Evolutionary conservation across 2,113 vertebrate genomes (phyloP), one percentile per base, ranked within the genome.

Genomic region (Hippocampus mohnikei): DNA sequence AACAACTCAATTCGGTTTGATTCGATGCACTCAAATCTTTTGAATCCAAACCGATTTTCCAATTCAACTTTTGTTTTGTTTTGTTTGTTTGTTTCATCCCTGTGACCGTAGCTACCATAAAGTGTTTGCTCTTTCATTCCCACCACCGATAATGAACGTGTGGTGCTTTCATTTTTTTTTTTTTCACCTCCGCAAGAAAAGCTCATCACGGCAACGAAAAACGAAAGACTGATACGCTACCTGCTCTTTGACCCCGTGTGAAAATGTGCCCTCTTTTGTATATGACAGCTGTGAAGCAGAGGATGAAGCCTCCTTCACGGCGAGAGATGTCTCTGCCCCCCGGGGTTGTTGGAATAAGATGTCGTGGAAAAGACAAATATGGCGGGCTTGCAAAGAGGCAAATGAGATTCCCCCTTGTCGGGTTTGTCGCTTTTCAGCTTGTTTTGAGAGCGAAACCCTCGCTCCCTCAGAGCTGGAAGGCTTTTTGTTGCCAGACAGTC

Each of bases 301-400:
- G 55, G 82, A 72, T 75, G 79, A 79, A 78, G 77, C 65, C 66
- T 74, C 52, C 53, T 73, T 44, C 64, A 52, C 74, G 40, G 63
- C 66, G 68, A 58, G 78, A 66, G 73, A 67, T 18, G 25, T 72
- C 60, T 44, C 27, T 10, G 75, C 76, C 80, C 73, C 73, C 69
- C 71, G 80, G 79, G 81, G 78, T 41, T 70, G 63, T 71, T 83
- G 75, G 67, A 88, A 84, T 83, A 80, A 87, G 85, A 87, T 86
- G 85, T 88, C 83, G 82, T 41, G 61, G 63, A 46, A 11, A 70
- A 72, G 65, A 62, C 80, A 79, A 83, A 52, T 66, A 73, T 66
- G 25, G 58, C 71, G 48, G 59, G 66, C 70, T 77, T 72, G 66
- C 82, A 81, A 75, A 86, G 75, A 79, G 25, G 64, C 84, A 66